Percentiles rank a stretch among this genome's conserved stretches.
These are phyloP conservation scores for Accipiter cooperii DNA, from an alignment of 2,113 vertebrate species.

Conservation along the genomic window DNA sequence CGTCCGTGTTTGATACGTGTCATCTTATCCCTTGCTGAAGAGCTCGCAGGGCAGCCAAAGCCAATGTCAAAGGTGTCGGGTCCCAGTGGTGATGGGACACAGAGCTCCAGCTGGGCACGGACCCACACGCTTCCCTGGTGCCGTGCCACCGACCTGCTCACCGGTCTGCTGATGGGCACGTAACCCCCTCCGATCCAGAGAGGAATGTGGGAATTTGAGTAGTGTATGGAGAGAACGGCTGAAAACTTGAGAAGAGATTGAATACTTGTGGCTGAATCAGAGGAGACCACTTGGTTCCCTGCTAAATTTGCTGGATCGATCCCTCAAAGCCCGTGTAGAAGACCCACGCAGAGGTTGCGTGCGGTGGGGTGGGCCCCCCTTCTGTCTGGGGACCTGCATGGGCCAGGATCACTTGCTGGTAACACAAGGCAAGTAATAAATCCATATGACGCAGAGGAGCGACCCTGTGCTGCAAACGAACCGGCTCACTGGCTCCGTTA, in stretches of 20 bases:
- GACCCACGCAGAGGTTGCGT: too few species aligned
- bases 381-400: not conserved
- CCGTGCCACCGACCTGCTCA: not conserved
- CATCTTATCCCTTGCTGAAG: not conserved
- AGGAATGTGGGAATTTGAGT: not conserved
- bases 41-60: not conserved
- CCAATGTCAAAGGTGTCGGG: too few species aligned
- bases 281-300: not conserved
- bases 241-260: too few species aligned
- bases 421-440: not conserved
- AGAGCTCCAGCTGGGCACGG: not conserved
- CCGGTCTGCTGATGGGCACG: too few species aligned
- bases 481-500: not conserved
- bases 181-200: not conserved
- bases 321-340: not conserved
- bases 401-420: not conserved
- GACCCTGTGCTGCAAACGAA: not conserved
- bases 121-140: not conserved
- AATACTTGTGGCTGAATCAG: fast-evolving
- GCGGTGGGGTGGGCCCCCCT: not conserved
- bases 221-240: not conserved
- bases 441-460: not conserved
- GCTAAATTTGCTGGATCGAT: not conserved
- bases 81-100: not conserved
- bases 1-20: fast-evolving